Percentiles rank a stretch among this genome's conserved stretches.
phyloP scores from a whole-genome alignment of 2,797 vertebrate genomes.

The Apogon hyalosoma region DNA sequence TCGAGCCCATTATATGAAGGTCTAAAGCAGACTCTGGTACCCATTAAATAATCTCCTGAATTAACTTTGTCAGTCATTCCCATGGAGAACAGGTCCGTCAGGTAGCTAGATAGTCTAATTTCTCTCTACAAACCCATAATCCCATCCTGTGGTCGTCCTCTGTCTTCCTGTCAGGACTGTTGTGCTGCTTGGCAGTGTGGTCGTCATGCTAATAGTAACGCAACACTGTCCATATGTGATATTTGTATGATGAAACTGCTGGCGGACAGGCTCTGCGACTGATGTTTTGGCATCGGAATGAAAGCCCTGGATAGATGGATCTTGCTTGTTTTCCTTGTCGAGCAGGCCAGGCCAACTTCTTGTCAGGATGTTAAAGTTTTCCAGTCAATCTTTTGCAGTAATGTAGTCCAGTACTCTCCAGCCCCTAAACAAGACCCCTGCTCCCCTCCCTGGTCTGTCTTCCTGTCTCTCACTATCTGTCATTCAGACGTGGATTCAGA shows the following conservation, averaged over 20 bases:
- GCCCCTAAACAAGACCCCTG: constrained; percentile 16
- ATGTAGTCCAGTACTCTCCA: constrained; percentile 73
- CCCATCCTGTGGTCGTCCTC: constrained; percentile 52
- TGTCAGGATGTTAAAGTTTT: constrained; percentile 78
- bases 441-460: constrained; percentile 4
- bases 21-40: constrained; percentile 26
- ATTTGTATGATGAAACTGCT: constrained; percentile 79
- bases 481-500: constrained; percentile 31
- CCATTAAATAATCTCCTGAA: constrained; percentile 44
- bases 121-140: constrained; percentile 45
- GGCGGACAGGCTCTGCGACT: constrained; percentile 68
- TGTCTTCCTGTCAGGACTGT: constrained; percentile 58
- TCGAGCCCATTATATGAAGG: constrained; percentile 34
- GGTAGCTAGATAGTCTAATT: constrained; percentile 54
- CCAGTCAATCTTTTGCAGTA: constrained; percentile 80
- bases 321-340: constrained; percentile 82
- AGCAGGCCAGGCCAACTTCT: constrained; percentile 73
- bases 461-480: constrained; percentile 33
- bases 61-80: constrained; percentile 49
- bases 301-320: constrained; percentile 74
- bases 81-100: constrained; percentile 53
- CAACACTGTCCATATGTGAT: constrained; percentile 82
- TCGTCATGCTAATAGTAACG: constrained; percentile 68
- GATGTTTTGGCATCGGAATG: constrained; percentile 78
- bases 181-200: constrained; percentile 43